Evolutionary conservation across 2,888 invertebrate species (phyloP).

Genomic region (Atrina japonica): DNA sequence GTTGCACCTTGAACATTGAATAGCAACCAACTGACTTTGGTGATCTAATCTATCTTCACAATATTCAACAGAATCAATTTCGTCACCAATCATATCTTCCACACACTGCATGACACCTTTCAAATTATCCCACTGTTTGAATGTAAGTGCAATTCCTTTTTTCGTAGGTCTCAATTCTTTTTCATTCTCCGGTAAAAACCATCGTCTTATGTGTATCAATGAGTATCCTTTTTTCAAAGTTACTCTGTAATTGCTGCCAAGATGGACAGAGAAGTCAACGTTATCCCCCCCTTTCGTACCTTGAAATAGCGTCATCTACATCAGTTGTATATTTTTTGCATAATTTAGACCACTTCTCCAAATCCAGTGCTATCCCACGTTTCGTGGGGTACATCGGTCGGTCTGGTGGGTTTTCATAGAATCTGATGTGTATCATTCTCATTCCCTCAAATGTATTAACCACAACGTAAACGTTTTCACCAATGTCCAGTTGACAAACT

Average conservation of each 20-base stretch:
- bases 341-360: background rate
- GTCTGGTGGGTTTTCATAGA: background rate
- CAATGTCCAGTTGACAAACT: too few relatives aligned
- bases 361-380: background rate
- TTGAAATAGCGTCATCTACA: background rate
- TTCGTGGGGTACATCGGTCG: too few relatives aligned
- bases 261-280: background rate
- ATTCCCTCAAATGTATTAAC: background rate
- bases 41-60: background rate
- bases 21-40: background rate
- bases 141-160: background rate
- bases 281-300: background rate
- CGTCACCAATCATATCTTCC: background rate
- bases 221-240: background rate
- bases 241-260: background rate
- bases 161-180: background rate
- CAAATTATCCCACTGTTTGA: background rate
- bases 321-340: background rate
- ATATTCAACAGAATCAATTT: background rate
- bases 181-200: background rate
- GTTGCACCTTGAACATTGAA: background rate
- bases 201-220: background rate
- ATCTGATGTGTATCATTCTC: background rate
- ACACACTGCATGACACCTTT: background rate
- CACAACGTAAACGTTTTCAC: too few relatives aligned